These are phyloP conservation scores for Heterohyrax brucei DNA, from an alignment of 2,797 vertebrate genomes.

Conservation along the genomic window DNA sequence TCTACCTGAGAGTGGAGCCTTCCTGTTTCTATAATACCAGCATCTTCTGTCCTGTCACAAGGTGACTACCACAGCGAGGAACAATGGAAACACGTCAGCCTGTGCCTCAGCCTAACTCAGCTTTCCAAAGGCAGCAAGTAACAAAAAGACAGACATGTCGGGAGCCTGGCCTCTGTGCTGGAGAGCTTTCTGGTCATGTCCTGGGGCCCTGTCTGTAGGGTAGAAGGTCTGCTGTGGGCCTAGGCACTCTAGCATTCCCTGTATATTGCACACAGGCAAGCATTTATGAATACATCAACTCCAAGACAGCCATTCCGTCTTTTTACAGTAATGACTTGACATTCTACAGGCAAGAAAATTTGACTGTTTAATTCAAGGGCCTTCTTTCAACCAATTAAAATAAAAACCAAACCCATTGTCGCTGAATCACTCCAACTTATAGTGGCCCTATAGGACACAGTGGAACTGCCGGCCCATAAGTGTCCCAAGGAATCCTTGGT, in stretches of 20 bases:
- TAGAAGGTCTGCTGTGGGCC: accelerated
- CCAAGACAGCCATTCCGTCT: too few species aligned
- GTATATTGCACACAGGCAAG: accelerated
- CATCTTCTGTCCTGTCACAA: accelerated
- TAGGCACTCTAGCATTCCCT: accelerated
- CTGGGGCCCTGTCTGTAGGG: too few species aligned
- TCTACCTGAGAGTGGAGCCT: background rate
- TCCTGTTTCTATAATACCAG: background rate
- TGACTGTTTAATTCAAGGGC: background rate
- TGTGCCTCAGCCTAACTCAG: background rate
- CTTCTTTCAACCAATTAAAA: background rate
- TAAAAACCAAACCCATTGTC: too few species aligned
- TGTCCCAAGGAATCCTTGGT: too few species aligned
- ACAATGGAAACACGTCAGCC: background rate
- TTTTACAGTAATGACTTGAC: accelerated
- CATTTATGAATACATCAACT: accelerated
- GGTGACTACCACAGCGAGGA: background rate
- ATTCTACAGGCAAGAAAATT: background rate
- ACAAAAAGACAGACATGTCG: background rate
- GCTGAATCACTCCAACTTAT: too few species aligned
- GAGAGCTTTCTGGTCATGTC: background rate
- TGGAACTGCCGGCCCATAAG: too few species aligned
- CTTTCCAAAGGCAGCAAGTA: background rate
- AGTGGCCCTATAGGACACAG: too few species aligned
- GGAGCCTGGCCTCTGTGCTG: background rate